Evolutionary conservation across 2,888 invertebrate species (phyloP).

Genomic region (Lithodes maja): DNA sequence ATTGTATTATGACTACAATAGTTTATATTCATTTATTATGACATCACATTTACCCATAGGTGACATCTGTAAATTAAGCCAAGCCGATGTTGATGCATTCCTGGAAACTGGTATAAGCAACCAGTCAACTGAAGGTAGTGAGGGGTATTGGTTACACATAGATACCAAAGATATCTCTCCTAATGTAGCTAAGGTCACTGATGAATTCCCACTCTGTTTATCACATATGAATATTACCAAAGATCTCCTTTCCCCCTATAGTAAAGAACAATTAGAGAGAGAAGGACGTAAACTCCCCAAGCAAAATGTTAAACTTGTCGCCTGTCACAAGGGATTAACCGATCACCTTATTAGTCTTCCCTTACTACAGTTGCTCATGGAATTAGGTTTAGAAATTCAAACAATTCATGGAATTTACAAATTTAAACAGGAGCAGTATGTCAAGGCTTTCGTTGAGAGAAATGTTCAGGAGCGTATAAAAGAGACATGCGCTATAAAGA

Average conservation of each 20-base stretch:
- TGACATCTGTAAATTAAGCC: too few relatives aligned
- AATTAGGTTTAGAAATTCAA: not conserved
- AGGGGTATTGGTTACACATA: not conserved
- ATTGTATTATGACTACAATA: too few relatives aligned
- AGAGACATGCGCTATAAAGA: not conserved
- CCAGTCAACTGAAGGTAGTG: not conserved
- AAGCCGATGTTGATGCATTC: not conserved
- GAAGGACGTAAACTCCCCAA: not conserved
- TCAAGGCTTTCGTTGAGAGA: not conserved
- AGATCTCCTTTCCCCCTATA: not conserved
- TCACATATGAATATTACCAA: not conserved
- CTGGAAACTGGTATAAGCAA: not conserved
- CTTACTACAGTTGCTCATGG: not conserved
- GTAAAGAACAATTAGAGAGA: not conserved
- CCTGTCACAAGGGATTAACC: not conserved
- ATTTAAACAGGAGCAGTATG: not conserved
- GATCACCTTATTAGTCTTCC: not conserved
- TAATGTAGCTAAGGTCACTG: not conserved
- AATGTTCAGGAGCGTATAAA: not conserved
- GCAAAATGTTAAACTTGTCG: not conserved
- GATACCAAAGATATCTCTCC: not conserved
- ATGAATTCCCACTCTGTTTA: conserved; percentile 12
- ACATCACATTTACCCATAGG: too few relatives aligned
- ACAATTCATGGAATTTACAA: conserved; percentile 9
- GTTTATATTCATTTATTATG: too few relatives aligned